Evolutionary conservation across 2,113 vertebrate genomes (phyloP), one percentile per base, ranked within the genome.

Genomic region (Pogonocichla stellata): DNA sequence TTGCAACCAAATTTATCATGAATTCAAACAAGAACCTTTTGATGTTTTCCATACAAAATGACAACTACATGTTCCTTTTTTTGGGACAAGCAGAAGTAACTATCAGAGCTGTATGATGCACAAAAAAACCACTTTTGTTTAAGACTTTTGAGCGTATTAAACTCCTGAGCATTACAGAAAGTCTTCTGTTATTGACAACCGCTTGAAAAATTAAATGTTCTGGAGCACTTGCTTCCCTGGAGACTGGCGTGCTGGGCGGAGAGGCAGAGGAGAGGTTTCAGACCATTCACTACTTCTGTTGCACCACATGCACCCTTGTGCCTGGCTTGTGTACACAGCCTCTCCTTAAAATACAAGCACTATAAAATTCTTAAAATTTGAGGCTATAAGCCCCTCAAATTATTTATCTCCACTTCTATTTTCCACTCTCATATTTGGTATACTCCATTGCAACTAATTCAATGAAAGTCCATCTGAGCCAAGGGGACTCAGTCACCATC

Each of bases 1-100:
- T 88, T 95, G 48, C 57, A 80, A 88, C 40, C 73, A 88, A 86
- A 96, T 95, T 95, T 74, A 93, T 95, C 93, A 93, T 11, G 2
- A 81, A 86, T 69, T 88, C 57, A 57, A 80, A 75, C 3, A 5
- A 57, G 73, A 95, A 47, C n/a, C 23, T 84, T 80, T 64, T 5
- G 1, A 26, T n/a, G 53, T 47, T 47, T 90, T 82, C 71, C n/a
- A 51, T 18, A 56, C 22, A 53, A 78, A 95, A 83, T 56, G 34
- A 42, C 19, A 42, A 67, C 4, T 45, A 22, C 10, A n/a, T 1
- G 23, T 47, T 92, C 26, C 43, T 78, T 88, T 86, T 60, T 34
- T 54, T 38, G 58, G 79, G 62, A 72, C 13, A 38, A 90, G 51
- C 14, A 87, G 62, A 71, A 93, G 33, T 78, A 48, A 43, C 40